A percentile compares a stretch with the other conserved stretches of the same genome.
Conservation (phyloP, 2,888 invertebrate genomes). For the Drosophila monieri region DNA sequence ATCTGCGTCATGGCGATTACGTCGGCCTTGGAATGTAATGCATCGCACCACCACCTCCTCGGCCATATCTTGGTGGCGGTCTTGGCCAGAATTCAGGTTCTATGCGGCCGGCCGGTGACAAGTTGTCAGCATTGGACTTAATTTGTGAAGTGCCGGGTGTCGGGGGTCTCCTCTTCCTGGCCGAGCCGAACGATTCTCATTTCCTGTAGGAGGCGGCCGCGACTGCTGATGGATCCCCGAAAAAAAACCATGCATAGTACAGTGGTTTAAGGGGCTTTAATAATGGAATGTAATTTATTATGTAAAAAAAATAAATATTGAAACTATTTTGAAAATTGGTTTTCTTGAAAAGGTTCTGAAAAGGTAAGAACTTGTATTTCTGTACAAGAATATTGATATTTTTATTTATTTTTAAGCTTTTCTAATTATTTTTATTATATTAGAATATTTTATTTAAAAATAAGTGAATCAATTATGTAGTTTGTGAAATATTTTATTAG, state of each 20-base stretch:
- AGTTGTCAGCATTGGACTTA: constrained; percentile 32
- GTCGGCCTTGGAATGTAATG: constrained; percentile 17
- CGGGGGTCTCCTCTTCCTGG: constrained; percentile 9
- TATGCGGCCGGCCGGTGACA: constrained; percentile 5
- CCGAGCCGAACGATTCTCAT: constrained; percentile 22
- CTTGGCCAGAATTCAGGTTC: not conserved
- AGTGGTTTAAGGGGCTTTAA: not conserved
- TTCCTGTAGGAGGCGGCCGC: constrained; percentile 20
- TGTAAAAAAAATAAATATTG: too few species aligned
- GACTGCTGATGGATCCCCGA: constrained; percentile 1
- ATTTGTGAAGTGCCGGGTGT: not conserved
- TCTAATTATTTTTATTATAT: too few species aligned
- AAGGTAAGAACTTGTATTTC: too few species aligned
- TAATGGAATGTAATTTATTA: too few species aligned
- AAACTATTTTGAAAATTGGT: too few species aligned
- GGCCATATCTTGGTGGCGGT: not conserved
- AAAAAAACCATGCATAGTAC: not conserved
- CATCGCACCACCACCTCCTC: constrained; percentile 6
- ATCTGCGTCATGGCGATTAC: constrained; percentile 23
- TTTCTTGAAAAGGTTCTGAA: too few species aligned
- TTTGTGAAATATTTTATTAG: too few species aligned
- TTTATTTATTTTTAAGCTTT: too few species aligned
- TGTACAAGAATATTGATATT: too few species aligned
- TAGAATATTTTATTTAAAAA: too few species aligned
- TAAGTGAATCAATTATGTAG: too few species aligned